phyloP scores from a whole-genome alignment of 2,888 invertebrate species.

The Scaptomyza caliginosa region DNA sequence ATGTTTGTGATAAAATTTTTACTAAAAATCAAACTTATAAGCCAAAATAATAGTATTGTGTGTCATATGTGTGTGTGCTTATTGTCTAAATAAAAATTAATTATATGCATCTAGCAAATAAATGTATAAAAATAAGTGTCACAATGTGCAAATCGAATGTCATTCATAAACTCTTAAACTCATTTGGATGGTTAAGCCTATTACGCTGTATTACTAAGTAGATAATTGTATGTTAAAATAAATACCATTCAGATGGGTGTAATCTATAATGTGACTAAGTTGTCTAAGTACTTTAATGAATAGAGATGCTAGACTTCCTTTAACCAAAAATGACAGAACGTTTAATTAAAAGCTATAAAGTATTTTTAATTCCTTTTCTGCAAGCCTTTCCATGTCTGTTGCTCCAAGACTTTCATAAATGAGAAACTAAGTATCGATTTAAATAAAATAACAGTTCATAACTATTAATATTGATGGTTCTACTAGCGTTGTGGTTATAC shows the following conservation, averaged over 20 bases:
- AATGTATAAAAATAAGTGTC: slow-evolving; percentile 4
- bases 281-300: slow-evolving; percentile 32
- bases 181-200: slow-evolving; percentile 24
- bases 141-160: slow-evolving; percentile 6
- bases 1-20: slow-evolving; percentile 64
- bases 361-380: not conserved
- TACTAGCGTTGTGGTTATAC: slow-evolving; percentile 61
- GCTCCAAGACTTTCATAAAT: slow-evolving; percentile 4
- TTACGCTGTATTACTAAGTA: slow-evolving; percentile 21
- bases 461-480: slow-evolving; percentile 37
- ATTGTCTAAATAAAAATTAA: slow-evolving; percentile 13
- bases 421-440: not conserved
- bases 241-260: slow-evolving; percentile 10
- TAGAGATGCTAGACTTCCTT: slow-evolving; percentile 54
- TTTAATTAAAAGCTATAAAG: slow-evolving; percentile 4
- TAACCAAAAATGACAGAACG: slow-evolving; percentile 1
- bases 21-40: slow-evolving; percentile 11
- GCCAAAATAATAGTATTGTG: slow-evolving; percentile 3
- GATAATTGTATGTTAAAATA: slow-evolving; percentile 10
- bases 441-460: slow-evolving; percentile 14
- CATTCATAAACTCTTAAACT: slow-evolving; percentile 16
- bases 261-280: slow-evolving; percentile 12
- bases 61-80: slow-evolving; percentile 20
- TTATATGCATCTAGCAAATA: slow-evolving; percentile 4
- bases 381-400: slow-evolving; percentile 13